Base-by-base conservation (phyloP, 2,113 vertebrate genomes). In the Megaceryle maxima region DNA sequence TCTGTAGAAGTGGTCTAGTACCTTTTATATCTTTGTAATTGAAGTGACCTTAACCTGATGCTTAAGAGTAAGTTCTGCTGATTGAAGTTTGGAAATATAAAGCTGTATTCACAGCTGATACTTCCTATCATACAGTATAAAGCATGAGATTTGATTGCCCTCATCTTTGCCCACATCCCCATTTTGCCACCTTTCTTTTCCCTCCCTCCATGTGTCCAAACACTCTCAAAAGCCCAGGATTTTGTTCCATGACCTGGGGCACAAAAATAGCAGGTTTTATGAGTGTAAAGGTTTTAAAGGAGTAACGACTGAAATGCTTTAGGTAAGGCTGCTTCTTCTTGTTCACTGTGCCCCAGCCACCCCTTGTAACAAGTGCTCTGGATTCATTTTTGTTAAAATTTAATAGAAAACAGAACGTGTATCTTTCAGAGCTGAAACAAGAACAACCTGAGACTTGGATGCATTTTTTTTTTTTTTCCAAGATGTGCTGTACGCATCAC, bases 201-300 rank as follows among this genome's bases (percentile, higher is more conserved):
- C 41, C 24, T 85, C 63, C 22, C 39, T 84, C 84, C 13, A 4
- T 44, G 70, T 83, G 79, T 94, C 93, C 88, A 83, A 70, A 70
- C 1, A 33, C 79, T 92, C 69, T 90, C 41, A 78, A 94, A 95
- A 82, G 55, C 33, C 7, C 31, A 50, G 73, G 48, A 57, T 93
- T 96, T 86, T 93, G 53, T 63, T 86, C 88, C 72, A 41, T 90
- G 90, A 92, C 56, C 76, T 66, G n/a, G 29, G 60, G 21, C 77
- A 93, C 76, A 15, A 67, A 88, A 93, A 88, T 64, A 90, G 82
- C 75, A 64, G 41, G 53, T 95, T 63, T 37, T 67, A 41, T 51
- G 43, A 83, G 18, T 77, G 68, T 68, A 51, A 87, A 78, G 43
- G 83, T 31, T 72, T 95, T 91, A 13, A 51, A 24, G 66, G 51